Conservation (phyloP, 2,113 vertebrate genomes). For the Tichodroma muraria region DNA sequence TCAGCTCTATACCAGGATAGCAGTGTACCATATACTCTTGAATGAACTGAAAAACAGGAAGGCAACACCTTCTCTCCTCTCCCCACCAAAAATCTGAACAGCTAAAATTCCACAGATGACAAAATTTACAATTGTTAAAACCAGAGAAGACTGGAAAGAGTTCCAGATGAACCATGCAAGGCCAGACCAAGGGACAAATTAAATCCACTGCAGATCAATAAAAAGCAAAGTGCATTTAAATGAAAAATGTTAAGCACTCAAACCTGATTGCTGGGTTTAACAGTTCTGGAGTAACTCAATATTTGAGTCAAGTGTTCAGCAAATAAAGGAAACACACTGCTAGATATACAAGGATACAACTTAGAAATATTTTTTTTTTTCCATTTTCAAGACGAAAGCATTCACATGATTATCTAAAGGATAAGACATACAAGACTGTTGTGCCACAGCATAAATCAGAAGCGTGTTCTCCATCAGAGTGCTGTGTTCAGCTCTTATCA, state of each 20-base stretch:
- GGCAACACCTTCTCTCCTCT: not conserved
- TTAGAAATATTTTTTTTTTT: not conserved
- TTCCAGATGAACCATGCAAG: not conserved
- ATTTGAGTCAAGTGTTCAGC: not conserved
- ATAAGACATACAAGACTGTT: not conserved
- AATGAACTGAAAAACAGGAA: not conserved
- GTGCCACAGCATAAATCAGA: slow-evolving; percentile 20
- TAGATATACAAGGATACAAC: not conserved
- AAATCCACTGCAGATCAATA: slow-evolving; percentile 34
- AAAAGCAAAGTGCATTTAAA: slow-evolving; percentile 24
- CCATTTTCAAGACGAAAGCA: not conserved
- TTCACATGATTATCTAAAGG: slow-evolving; percentile 22
- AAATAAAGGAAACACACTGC: not conserved
- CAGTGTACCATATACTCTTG: not conserved
- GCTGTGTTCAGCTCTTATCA: slow-evolving; percentile 19
- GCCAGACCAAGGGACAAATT: slow-evolving; percentile 17
- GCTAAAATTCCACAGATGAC: not conserved
- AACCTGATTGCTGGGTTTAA: not conserved
- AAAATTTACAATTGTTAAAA: slow-evolving; percentile 1
- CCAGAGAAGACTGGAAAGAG: not conserved
- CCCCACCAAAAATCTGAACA: not conserved
- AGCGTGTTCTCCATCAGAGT: not conserved
- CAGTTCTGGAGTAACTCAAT: not conserved
- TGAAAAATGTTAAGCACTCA: slow-evolving; percentile 4
- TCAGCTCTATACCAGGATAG: not conserved